phyloP scores from a whole-genome alignment of 2,113 vertebrate species.

The Aegotheles bennettii region DNA sequence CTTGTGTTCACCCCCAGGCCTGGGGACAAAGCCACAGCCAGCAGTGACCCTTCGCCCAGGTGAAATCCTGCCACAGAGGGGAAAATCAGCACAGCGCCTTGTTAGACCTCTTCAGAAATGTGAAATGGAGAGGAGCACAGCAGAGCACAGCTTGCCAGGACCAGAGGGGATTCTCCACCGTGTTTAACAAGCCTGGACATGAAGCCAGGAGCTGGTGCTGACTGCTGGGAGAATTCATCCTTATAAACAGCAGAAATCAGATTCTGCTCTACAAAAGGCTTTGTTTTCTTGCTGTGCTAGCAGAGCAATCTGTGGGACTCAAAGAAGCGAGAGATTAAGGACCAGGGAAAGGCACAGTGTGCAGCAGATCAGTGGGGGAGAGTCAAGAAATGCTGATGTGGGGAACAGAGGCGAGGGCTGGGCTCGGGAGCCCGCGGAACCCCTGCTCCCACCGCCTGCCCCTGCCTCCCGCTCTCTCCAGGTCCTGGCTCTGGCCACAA shows the following conservation, averaged over 20 bases:
- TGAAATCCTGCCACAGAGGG: background rate
- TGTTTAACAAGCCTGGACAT: background rate
- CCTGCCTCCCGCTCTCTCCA: accelerated
- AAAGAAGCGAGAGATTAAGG: background rate
- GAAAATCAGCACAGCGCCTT: background rate
- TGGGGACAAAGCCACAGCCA: background rate
- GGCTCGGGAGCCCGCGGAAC: background rate
- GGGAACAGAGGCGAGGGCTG: background rate
- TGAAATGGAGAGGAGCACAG: background rate
- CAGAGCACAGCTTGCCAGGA: background rate
- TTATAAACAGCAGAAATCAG: background rate
- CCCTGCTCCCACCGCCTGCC: background rate
- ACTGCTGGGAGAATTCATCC: background rate
- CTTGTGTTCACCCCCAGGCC: background rate
- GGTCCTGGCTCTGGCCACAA: background rate
- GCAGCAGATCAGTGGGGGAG: background rate
- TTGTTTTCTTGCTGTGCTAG: background rate
- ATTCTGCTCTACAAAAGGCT: background rate
- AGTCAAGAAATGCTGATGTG: background rate
- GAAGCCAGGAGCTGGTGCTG: background rate
- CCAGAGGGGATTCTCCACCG: background rate
- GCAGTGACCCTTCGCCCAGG: background rate
- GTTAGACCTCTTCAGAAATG: background rate
- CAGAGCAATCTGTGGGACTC: background rate
- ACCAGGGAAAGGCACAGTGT: accelerated